A percentile compares a stretch with the other conserved stretches of the same genome.
These are phyloP conservation scores for Gasteruption jaculator DNA, from an alignment of 2,888 invertebrate genomes.

Conservation along the genomic window DNA sequence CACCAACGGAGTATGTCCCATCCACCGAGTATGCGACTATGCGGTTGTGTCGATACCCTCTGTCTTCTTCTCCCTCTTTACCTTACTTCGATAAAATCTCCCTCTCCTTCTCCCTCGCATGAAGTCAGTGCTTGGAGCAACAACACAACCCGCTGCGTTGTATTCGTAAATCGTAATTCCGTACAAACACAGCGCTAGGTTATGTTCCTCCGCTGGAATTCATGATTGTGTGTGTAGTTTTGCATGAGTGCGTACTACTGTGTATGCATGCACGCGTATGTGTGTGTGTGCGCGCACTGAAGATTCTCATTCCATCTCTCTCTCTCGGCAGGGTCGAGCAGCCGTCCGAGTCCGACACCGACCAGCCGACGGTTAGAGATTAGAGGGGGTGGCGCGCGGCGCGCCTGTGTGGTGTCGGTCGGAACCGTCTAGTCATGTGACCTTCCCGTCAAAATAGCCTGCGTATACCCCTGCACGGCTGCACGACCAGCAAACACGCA, in stretches of 20 bases:
- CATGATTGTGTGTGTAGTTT: too few relatives aligned
- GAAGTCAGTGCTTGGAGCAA: too few relatives aligned
- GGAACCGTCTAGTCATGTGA: constrained; percentile 65
- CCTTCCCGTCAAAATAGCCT: constrained; percentile 80
- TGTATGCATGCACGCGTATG: constrained; percentile 7
- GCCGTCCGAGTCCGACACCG: too few relatives aligned
- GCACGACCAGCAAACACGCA: too few relatives aligned
- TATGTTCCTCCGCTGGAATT: too few relatives aligned
- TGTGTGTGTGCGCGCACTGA: constrained; percentile 15
- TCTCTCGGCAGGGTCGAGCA: too few relatives aligned
- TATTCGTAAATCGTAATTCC: too few relatives aligned
- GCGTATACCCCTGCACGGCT: constrained; percentile 30
- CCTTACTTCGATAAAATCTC: neutral
- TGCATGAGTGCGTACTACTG: neutral
- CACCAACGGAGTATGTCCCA: neutral
- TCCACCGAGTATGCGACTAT: neutral
- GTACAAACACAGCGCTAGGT: too few relatives aligned
- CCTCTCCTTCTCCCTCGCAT: constrained; percentile 9
- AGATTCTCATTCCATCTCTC: too few relatives aligned
- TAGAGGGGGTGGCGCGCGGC: constrained; percentile 18
- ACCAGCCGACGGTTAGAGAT: constrained; percentile 17
- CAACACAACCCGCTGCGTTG: constrained; percentile 23
- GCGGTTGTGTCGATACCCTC: constrained; percentile 5
- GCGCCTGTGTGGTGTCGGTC: constrained; percentile 21
- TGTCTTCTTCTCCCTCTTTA: constrained; percentile 7